phyloP scores from a whole-genome alignment of 2,113 vertebrate genomes.

The Pelecanus crispus region DNA sequence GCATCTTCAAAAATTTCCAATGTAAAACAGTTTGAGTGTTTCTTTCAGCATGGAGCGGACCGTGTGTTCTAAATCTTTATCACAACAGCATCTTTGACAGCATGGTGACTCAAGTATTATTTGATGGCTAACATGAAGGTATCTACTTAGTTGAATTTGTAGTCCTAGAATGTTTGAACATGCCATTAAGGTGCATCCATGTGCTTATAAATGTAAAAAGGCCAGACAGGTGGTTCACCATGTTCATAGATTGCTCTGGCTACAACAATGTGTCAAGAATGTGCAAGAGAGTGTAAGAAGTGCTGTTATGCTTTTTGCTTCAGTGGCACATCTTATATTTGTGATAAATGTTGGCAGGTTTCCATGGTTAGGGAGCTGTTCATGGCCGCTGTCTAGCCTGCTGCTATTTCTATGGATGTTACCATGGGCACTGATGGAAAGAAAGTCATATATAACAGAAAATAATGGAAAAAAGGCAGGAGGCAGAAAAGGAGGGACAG shows the following conservation, averaged over 20 bases:
- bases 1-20: background rate
- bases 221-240: background rate
- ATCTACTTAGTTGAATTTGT: background rate
- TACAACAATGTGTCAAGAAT: background rate
- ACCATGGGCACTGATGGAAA: constrained; percentile 67
- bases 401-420: constrained; percentile 60
- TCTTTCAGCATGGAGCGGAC: background rate
- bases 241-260: constrained; percentile 16
- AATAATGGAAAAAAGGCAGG: background rate
- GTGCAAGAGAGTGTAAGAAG: background rate
- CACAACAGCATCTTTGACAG: background rate
- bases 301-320: background rate
- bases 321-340: background rate
- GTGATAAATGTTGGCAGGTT: constrained; percentile 33
- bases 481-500: background rate
- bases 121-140: background rate
- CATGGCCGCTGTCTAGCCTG: background rate
- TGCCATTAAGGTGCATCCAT: background rate
- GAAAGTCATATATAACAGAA: constrained; percentile 41
- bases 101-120: background rate
- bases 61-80: background rate
- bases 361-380: constrained; percentile 27
- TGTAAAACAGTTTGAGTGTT: background rate
- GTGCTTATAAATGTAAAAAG: constrained; percentile 9
- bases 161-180: background rate